Evolutionary conservation across 1,140 invertebrate genomes (phyloP).

Genomic region (Euura saliciscinereae): DNA sequence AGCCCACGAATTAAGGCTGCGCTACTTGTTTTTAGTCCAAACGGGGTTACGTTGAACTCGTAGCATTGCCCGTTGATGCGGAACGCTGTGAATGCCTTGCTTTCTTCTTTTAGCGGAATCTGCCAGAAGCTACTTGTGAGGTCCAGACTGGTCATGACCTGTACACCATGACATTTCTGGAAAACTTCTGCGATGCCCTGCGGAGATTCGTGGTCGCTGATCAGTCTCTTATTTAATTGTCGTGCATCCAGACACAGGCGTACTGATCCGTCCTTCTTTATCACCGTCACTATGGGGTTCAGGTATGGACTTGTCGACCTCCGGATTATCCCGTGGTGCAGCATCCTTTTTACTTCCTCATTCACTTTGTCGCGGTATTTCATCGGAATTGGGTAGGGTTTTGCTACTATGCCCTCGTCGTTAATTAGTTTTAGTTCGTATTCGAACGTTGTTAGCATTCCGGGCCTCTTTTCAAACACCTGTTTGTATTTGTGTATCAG

Average conservation of each 20-base stretch:
- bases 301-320: constrained; percentile 35
- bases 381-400: no score
- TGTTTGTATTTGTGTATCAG: no score
- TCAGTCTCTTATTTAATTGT: constrained; percentile 37
- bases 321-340: background rate
- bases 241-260: constrained; percentile 44
- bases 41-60: constrained; percentile 3
- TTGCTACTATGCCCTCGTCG: no score
- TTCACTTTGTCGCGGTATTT: no score
- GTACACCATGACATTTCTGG: constrained; percentile 18
- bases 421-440: no score
- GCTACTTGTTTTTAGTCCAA: no score
- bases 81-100: constrained; percentile 28
- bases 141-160: constrained; percentile 26
- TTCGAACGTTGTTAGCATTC: no score
- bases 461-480: no score
- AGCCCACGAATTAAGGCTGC: constrained; percentile 13
- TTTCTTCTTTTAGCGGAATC: constrained; percentile 20
- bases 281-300: constrained; percentile 33
- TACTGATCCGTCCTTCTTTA: constrained; percentile 29
- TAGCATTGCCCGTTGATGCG: background rate
- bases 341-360: no score
- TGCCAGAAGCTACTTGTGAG: constrained; percentile 35
- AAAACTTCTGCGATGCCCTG: no score
- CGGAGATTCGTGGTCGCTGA: constrained; percentile 29